Percentiles rank a stretch among this genome's conserved stretches.
Evolutionary conservation across 1,140 invertebrate genomes (phyloP).

Genomic region (Drosophila suzukii): DNA sequence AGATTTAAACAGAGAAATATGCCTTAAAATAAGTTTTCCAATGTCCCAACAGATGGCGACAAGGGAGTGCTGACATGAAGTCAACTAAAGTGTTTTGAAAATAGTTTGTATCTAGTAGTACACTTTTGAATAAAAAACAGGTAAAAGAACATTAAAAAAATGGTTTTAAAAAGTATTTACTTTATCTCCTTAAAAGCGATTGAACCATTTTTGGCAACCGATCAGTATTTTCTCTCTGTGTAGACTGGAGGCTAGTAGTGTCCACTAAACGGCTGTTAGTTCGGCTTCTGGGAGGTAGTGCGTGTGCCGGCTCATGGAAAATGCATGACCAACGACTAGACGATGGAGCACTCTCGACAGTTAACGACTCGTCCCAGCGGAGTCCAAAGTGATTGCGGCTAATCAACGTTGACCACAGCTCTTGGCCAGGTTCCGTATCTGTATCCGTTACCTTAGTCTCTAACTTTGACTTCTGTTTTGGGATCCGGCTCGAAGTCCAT

Average conservation of each 20-base stretch:
- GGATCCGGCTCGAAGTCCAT: constrained; percentile 4
- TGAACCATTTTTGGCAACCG: no score
- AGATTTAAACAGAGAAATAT: no score
- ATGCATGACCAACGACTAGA: constrained; percentile 72
- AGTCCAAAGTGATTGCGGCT: constrained; percentile 72
- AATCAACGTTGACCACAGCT: constrained; percentile 66
- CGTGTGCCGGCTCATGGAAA: constrained; percentile 66
- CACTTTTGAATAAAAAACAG: no score
- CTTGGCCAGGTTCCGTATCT: constrained; percentile 22
- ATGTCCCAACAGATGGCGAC: no score
- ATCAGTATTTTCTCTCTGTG: background rate
- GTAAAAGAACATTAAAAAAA: no score
- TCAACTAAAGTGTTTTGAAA: no score
- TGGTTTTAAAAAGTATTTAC: no score
- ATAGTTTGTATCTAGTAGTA: no score
- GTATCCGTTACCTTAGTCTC: constrained; percentile 10
- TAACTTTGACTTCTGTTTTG: background rate
- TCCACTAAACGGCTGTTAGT: constrained; percentile 78
- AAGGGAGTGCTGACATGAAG: no score
- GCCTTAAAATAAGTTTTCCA: no score
- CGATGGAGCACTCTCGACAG: constrained; percentile 56
- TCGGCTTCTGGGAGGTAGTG: constrained; percentile 35
- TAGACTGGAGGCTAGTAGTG: constrained; percentile 23
- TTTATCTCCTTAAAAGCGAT: no score
- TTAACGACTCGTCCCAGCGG: constrained; percentile 74